Evolutionary conservation across 2,113 vertebrate species (phyloP), one percentile per base, ranked within the genome.

Genomic region (Hypocryptadius cinnamomeus): DNA sequence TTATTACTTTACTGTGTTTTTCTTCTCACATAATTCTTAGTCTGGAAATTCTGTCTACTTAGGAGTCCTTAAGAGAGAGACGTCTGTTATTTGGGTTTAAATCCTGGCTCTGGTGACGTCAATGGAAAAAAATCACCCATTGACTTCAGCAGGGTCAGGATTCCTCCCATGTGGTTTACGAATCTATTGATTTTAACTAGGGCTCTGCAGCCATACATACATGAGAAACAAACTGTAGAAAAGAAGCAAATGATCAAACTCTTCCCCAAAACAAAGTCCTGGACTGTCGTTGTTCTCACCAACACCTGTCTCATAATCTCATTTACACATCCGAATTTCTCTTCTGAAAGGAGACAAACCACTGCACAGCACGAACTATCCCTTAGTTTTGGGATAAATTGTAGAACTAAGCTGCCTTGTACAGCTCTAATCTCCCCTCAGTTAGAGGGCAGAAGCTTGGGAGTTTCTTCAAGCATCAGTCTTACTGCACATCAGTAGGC

Each of bases 121-220:
- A 96, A 93, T 96, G 96, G 96, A 96, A 96, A 96, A 96, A 96
- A 89, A 61, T 6, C 89, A 93, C 91, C 91, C 89, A 92, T 68
- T 94, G 95, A 95, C 93, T 95, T 93, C 91, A 93, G 78, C 91
- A 72, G 87, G 94, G 95, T 91, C 94, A 95, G 87, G 93, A 87
- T 96, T 96, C 92, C 87, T 96, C 95, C 93, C 93, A 89, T 92
- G 93, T 79, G 95, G 91, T 96, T 96, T 96, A 56, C 0, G 1
- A 77, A 87, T 64, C 44, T 94, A 94, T 96, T 92, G 92, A 91
- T 96, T 96, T 89, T 73, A 94, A 77, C 81, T 83, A 17, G 73
- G 28, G 50, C 93, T 85, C 60, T 37, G 48, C 47, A 93, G 56
- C 42, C 73, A 63, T 31, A 79, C 25, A 56, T 63, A 85, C 63